Conservation (phyloP, 1,140 invertebrate species). For the Drosophila insularis region DNA sequence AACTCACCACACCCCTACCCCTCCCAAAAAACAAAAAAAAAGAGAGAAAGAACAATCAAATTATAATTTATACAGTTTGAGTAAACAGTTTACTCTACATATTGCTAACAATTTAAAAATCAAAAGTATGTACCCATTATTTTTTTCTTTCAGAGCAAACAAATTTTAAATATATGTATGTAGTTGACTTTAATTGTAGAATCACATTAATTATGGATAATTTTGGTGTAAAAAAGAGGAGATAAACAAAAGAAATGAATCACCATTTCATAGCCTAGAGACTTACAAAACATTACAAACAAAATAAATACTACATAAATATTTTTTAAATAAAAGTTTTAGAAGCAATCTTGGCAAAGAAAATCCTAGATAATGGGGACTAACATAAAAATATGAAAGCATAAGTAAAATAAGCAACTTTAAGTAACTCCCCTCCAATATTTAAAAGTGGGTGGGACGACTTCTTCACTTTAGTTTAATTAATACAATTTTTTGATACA, state of each 20-base stretch:
- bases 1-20: background rate
- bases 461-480: no score
- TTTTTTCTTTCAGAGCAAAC: background rate
- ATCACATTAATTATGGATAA: slow-evolving; percentile 27
- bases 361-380: no score
- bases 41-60: background rate
- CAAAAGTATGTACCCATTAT: background rate
- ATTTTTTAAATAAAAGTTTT: no score
- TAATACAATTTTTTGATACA: no score
- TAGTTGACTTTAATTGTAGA: slow-evolving; percentile 7
- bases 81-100: background rate
- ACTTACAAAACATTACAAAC: background rate
- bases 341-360: background rate
- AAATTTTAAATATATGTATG: background rate
- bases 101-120: slow-evolving; percentile 28
- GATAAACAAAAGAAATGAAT: background rate
- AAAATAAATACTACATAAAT: no score
- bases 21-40: background rate
- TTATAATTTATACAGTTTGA: background rate
- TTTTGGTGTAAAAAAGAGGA: background rate
- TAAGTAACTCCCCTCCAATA: no score
- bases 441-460: no score
- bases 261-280: background rate
- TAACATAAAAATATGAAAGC: no score
- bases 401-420: no score